Base-by-base conservation (phyloP, 2,113 vertebrate genomes). In the Phyllostomus discolor region DNA sequence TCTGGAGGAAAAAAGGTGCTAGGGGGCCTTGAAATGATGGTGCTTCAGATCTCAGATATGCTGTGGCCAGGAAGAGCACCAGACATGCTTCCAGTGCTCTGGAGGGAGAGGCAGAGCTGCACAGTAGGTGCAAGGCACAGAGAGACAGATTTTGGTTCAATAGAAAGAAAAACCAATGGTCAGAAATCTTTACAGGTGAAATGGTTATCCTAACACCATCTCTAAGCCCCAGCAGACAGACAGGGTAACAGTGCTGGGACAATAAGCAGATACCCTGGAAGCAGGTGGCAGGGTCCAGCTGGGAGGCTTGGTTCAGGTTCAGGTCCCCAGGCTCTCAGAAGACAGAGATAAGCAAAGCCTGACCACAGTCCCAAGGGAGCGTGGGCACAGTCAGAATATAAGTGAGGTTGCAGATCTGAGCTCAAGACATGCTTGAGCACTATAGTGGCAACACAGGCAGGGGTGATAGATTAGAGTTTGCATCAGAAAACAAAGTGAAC, bases 401-500 rank as follows among this genome's bases (percentile, higher is more conserved):
- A 80, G n/a, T 38, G 79, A 84, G 66, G 20, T 90, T 76, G 69
- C 50, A 31, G 54, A 33, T 26, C 10, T 48, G 62, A 54, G 33
- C 48, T 38, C 22, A 7, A 31, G 22, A 75, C 12, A 46, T 41
- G 35, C 33, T 14, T 59, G 57, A 72, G 64, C 48, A 14, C 75
- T 5, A 4, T 33, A n/a, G 4, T 6, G 19, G 16, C 26, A 2
- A 15, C 17, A 15, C 26, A 10, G 35, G 72, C 6, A 0, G 16
- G 38, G 41, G 16, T 17, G 19, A 26, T 4, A 50, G 62, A 10
- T 41, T 26, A 2, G 78, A 2, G 24, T 82, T 79, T 76, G 50
- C 38, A 70, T 70, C 33, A n/a, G 20, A 95, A 54, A 48, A 86
- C 48, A 31, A 62, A 76, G 85, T 10, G 69, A 82, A 82, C 64